Evolutionary conservation across 2,888 invertebrate species (phyloP).

Genomic region (Zaprionus obscuricornis): DNA sequence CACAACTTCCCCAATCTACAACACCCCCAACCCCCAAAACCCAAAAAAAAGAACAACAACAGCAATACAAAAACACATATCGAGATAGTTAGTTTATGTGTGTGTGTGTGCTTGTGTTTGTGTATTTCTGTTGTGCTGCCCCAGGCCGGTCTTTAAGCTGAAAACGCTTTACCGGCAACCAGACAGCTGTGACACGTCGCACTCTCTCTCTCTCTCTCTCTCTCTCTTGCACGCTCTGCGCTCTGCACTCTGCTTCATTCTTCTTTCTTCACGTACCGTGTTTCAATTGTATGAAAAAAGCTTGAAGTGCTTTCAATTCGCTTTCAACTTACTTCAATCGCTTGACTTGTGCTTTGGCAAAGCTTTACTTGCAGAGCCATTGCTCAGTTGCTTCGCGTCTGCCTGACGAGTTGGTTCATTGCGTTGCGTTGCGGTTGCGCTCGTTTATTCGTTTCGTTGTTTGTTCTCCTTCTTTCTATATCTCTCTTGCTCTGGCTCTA

Average conservation of each 20-base stretch:
- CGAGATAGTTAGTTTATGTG: slow-evolving; percentile 33
- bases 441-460: not conserved
- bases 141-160: slow-evolving; percentile 44
- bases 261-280: not conserved
- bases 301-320: slow-evolving; percentile 40
- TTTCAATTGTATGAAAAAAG: slow-evolving; percentile 28
- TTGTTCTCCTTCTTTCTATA: not conserved
- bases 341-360: slow-evolving; percentile 14
- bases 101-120: too few relatives aligned
- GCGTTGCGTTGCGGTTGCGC: not conserved
- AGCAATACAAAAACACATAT: not conserved
- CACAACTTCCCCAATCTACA: too few relatives aligned
- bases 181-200: slow-evolving; percentile 58
- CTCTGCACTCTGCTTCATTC: not conserved
- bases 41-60: not conserved
- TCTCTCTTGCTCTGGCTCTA: too few relatives aligned
- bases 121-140: too few relatives aligned
- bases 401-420: slow-evolving; percentile 58
- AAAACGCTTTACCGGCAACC: slow-evolving; percentile 57
- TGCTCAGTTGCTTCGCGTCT: slow-evolving; percentile 64
- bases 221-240: slow-evolving; percentile 8
- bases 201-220: slow-evolving; percentile 6
- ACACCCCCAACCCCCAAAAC: too few relatives aligned
- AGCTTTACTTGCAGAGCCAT: slow-evolving; percentile 39
- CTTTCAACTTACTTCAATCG: slow-evolving; percentile 34